A percentile compares a stretch with the other conserved stretches of the same genome.
Conservation (phyloP, 2,113 vertebrate genomes). For the Orcinus orca region DNA sequence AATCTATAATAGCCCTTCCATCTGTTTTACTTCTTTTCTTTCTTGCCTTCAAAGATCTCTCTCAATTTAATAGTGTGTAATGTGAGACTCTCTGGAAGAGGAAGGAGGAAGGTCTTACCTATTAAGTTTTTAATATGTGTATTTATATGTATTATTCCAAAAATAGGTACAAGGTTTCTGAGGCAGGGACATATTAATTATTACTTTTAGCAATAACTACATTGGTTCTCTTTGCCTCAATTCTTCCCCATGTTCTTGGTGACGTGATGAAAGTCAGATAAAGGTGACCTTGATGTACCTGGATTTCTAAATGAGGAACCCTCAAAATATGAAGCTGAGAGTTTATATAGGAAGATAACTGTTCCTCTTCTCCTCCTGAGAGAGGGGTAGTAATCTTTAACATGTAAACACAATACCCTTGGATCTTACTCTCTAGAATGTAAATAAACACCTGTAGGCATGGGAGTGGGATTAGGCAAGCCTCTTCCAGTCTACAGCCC, state of each 20-base stretch:
- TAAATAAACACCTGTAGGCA: not conserved
- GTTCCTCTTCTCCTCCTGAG: not conserved
- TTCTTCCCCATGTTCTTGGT: not conserved
- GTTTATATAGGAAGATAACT: not conserved
- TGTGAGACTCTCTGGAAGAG: not conserved
- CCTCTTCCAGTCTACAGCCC: not conserved
- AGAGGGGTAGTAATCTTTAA: too few species aligned
- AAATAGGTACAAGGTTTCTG: not conserved
- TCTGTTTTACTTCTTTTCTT: not conserved
- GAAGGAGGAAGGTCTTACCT: not conserved
- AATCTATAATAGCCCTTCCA: not conserved
- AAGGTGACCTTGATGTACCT: too few species aligned
- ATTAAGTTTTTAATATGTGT: not conserved
- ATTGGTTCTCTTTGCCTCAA: not conserved
- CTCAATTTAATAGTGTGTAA: not conserved
- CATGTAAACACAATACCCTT: not conserved
- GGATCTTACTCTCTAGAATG: not conserved
- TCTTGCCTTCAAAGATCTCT: not conserved
- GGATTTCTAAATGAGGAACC: not conserved
- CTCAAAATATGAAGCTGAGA: not conserved
- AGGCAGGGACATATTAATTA: too few species aligned
- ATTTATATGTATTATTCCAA: not conserved
- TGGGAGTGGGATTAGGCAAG: not conserved
- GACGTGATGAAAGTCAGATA: not conserved
- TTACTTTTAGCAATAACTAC: not conserved